Evolutionary conservation across 2,797 vertebrate species (phyloP).

Genomic region (Diplodus puntazzo): DNA sequence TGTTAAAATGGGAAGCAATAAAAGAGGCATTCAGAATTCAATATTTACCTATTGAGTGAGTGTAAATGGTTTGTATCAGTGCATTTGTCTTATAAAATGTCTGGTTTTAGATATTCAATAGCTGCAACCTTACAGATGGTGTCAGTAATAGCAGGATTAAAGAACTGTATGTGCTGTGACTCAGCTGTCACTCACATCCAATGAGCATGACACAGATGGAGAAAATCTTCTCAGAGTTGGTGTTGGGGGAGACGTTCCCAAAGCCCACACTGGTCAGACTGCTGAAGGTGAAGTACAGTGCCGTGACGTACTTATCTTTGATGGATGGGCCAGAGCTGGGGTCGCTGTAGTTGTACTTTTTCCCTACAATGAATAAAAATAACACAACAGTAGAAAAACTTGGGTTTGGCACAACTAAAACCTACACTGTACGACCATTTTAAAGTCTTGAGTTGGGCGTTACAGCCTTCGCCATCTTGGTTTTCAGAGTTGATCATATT

Average conservation of each 20-base stretch:
- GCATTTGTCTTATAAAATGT: background rate
- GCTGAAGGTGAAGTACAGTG: slow-evolving; percentile 99
- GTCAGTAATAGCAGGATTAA: slow-evolving; percentile 4
- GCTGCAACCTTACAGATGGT: background rate
- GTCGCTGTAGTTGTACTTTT: slow-evolving; percentile 97
- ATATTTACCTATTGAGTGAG: background rate
- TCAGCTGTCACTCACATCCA: slow-evolving; percentile 92
- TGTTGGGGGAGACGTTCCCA: slow-evolving; percentile 99
- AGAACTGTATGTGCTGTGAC: slow-evolving; percentile 2
- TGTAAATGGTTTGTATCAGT: background rate
- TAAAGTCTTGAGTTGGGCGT: too few relatives aligned
- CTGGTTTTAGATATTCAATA: background rate
- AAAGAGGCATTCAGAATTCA: background rate
- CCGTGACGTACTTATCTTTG: slow-evolving; percentile 99
- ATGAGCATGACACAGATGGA: slow-evolving; percentile 99
- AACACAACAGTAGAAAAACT: background rate
- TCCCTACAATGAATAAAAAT: slow-evolving; percentile 78
- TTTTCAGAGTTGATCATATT: too few relatives aligned
- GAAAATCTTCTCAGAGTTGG: slow-evolving; percentile 99
- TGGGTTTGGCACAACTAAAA: too few relatives aligned
- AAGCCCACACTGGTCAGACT: slow-evolving; percentile 99
- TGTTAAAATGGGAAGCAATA: background rate
- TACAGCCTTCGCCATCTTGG: too few relatives aligned
- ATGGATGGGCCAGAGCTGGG: slow-evolving; percentile 96
- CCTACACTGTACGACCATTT: too few relatives aligned